Conservation (phyloP, 2,888 invertebrate genomes). For the Volucella inflata region DNA sequence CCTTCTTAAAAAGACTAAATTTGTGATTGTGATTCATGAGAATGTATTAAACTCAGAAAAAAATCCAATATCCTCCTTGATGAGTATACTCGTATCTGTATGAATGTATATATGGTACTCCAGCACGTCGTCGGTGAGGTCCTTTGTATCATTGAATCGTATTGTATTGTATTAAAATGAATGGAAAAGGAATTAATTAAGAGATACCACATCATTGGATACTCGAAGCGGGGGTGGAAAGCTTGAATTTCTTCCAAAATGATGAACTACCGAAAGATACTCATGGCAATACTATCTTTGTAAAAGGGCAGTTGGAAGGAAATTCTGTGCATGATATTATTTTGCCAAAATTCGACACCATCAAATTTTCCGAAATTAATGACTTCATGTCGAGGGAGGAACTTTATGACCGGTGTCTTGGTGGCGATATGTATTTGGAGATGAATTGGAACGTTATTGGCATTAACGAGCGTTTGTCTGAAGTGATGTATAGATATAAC, state of each 20-base stretch:
- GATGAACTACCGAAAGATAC: constrained; percentile 26
- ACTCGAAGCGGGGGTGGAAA: not conserved
- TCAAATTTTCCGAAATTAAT: constrained; percentile 63
- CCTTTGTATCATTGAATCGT: constrained; percentile 29
- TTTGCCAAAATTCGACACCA: constrained; percentile 60
- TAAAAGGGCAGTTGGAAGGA: not conserved
- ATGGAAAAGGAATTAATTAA: constrained; percentile 51
- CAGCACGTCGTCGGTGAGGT: constrained; percentile 2
- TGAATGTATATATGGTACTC: not conserved
- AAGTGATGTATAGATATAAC: constrained; percentile 24
- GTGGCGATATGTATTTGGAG: not conserved
- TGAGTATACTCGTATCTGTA: no score
- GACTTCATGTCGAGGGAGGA: constrained; percentile 23
- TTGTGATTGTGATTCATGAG: constrained; percentile 11
- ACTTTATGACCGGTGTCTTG: constrained; percentile 15
- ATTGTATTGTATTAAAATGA: constrained; percentile 37
- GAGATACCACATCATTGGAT: constrained; percentile 39
- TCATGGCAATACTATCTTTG: constrained; percentile 38
- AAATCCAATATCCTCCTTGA: not conserved
- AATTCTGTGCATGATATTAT: constrained; percentile 48
- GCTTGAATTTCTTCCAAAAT: constrained; percentile 24
- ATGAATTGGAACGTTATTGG: constrained; percentile 37
- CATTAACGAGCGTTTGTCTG: constrained; percentile 55
- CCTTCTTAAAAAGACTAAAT: constrained; percentile 9
- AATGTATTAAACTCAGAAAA: not conserved